phyloP scores from a whole-genome alignment of 2,888 invertebrate genomes.

The Perithous albicinctus region DNA sequence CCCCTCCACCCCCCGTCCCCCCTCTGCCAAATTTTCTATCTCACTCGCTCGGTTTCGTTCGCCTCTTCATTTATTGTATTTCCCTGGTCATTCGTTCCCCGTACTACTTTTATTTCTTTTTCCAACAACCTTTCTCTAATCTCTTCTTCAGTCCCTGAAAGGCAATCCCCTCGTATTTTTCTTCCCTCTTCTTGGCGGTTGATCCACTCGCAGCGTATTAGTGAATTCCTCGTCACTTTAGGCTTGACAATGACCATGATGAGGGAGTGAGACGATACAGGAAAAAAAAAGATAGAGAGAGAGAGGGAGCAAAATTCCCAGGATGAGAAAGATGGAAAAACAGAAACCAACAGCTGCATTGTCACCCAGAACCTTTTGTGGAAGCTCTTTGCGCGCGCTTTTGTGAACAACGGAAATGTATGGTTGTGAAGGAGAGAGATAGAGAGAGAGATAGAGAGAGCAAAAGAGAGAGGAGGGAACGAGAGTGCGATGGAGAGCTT shows the following conservation, averaged over 20 bases:
- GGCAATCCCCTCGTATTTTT: not conserved
- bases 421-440: conserved; percentile 29
- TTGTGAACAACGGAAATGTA: conserved; percentile 31
- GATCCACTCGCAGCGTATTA: conserved; percentile 37
- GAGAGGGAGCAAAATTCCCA: conserved; percentile 35
- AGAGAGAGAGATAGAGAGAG: conserved; percentile 21
- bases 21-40: not conserved
- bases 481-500: conserved; percentile 36
- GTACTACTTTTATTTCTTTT: no score
- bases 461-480: conserved; percentile 39
- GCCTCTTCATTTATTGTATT: conserved; percentile 24
- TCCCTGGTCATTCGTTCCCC: conserved; percentile 17
- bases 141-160: conserved; percentile 27
- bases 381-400: conserved; percentile 25
- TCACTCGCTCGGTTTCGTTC: not conserved
- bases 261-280: not conserved
- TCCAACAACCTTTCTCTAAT: conserved; percentile 38
- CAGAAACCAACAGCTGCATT: conserved; percentile 60
- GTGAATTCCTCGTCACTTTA: conserved; percentile 48
- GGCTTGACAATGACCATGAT: conserved; percentile 2
- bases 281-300: not conserved
- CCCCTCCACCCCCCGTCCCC: no score
- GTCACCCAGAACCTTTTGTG: conserved; percentile 41
- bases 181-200: not conserved
- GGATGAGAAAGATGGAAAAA: conserved; percentile 26